Evolutionary conservation across 2,888 invertebrate species (phyloP).

Genomic region (Cerastis rubricosa): DNA sequence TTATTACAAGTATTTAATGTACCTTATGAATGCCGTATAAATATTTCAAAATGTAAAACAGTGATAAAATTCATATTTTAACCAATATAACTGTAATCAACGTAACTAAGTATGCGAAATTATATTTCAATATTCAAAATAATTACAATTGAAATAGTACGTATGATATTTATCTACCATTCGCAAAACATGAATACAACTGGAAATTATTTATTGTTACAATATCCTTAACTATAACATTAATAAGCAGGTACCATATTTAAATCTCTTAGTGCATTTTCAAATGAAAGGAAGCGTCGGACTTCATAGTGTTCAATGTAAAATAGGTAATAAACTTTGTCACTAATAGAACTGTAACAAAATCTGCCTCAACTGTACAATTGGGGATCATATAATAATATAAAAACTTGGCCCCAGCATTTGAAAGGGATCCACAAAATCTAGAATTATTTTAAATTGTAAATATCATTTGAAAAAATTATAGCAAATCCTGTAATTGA

Average conservation of each 20-base stretch:
- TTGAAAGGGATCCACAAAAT: slow-evolving; percentile 86
- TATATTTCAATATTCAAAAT: slow-evolving; percentile 82
- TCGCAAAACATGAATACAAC: slow-evolving; percentile 73
- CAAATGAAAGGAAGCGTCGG: slow-evolving; percentile 59
- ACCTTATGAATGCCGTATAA: slow-evolving; percentile 91
- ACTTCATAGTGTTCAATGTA: slow-evolving; percentile 51
- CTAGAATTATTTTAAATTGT: slow-evolving; percentile 83
- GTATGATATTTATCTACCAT: slow-evolving; percentile 64
- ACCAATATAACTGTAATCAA: slow-evolving; percentile 88
- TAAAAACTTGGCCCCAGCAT: slow-evolving; percentile 89
- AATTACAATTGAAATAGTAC: slow-evolving; percentile 73
- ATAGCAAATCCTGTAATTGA: slow-evolving; percentile 77
- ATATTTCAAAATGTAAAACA: slow-evolving; percentile 91
- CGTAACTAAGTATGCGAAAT: slow-evolving; percentile 84
- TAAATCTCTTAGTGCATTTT: slow-evolving; percentile 78
- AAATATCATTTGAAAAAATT: slow-evolving; percentile 82
- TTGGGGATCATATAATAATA: slow-evolving; percentile 75
- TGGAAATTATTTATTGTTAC: slow-evolving; percentile 72
- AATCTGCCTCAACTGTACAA: slow-evolving; percentile 69
- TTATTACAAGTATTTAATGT: slow-evolving; percentile 90
- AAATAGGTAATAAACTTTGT: slow-evolving; percentile 56
- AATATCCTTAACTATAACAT: slow-evolving; percentile 76
- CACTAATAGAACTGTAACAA: slow-evolving; percentile 64
- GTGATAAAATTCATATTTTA: slow-evolving; percentile 90
- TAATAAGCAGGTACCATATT: slow-evolving; percentile 86